A percentile compares a stretch with the other conserved stretches of the same genome.
Conservation (phyloP, 1,140 invertebrate species). For the Druon quercuslanigerum region DNA sequence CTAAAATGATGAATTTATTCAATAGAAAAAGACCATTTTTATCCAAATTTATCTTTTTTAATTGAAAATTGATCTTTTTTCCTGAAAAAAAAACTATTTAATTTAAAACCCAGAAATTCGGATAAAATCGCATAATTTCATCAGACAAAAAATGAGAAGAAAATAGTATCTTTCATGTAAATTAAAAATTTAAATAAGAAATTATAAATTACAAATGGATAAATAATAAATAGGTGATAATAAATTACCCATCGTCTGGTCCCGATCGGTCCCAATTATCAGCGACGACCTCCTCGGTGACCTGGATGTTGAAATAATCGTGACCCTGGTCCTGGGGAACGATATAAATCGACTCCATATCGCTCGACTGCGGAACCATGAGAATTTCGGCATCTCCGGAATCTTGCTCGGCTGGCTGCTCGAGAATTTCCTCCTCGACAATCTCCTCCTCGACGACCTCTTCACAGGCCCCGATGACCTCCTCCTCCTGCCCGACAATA, state of each 20-base stretch:
- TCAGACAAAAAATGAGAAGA: too few relatives aligned
- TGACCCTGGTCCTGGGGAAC: constrained; percentile 73
- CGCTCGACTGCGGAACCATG: constrained; percentile 68
- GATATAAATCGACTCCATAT: constrained; percentile 74
- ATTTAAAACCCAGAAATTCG: too few relatives aligned
- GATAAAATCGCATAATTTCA: too few relatives aligned
- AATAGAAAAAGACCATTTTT: too few relatives aligned
- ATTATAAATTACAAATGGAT: too few relatives aligned
- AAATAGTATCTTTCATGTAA: too few relatives aligned
- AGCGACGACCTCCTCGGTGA: constrained; percentile 86
- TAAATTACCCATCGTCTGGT: constrained; percentile 80
- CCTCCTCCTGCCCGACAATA: constrained; percentile 65
- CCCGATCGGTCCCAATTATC: constrained; percentile 85
- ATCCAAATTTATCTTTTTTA: too few relatives aligned
- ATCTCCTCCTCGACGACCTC: constrained; percentile 75
- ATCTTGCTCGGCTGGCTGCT: constrained; percentile 44
- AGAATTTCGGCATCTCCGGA: constrained; percentile 62
- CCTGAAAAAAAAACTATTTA: too few relatives aligned
- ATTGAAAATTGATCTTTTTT: too few relatives aligned
- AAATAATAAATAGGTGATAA: too few relatives aligned
- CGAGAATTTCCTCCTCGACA: constrained; percentile 70
- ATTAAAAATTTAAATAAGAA: too few relatives aligned
- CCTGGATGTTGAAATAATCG: constrained; percentile 79
- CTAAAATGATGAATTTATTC: too few relatives aligned
- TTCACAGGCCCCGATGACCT: constrained; percentile 69